Evolutionary conservation across 2,797 vertebrate genomes (phyloP), one percentile per base, ranked within the genome.

Genomic region (Mormyrus hasselquistii): DNA sequence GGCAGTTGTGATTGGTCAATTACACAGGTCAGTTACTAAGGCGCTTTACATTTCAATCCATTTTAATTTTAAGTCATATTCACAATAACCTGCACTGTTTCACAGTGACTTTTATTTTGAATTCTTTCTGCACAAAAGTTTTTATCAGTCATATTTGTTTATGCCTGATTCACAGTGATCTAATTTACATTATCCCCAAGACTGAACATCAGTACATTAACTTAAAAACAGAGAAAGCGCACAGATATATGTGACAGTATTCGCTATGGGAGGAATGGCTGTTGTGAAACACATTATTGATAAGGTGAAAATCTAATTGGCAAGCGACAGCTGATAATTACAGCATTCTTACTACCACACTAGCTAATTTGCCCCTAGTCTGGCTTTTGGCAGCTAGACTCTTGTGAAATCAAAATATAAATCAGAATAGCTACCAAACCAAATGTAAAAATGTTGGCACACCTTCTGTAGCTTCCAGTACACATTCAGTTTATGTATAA

Each of bases 91-190:
- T 9, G n/a, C 44, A 25, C n/a, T 50, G 82, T 84, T 84, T 52
- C 52, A 84, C 44, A 4, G 82, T 84, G n/a, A 52, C 47, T 84
- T 29, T 84, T 52, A 52, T 84, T 84, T 84, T 2, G 44, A 29
- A 84, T 47, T 79, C 41, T 52, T 49, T 84, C 82, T 52, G 82
- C n/a, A 52, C 82, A 52, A 52, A 84, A 49, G 44, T 84, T 84
- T 84, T 8, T 25, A 84, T 52, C n/a, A 84, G 49, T 52, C 7
- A 49, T 52, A 84, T 84, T 52, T 19, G 44, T 29, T 84, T 84
- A 41, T 79, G 38, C 73, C 14, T 47, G 41, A 79, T 79, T 79
- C 73, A 79, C 73, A 79, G 73, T 79, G 73, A 79, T 79, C 73
- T 9, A 47, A 41, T 19, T 79, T n/a, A n/a, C 19, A 79, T 79